These are phyloP conservation scores for Panthera leo DNA, from an alignment of 2,113 vertebrate genomes.

Conservation along the genomic window DNA sequence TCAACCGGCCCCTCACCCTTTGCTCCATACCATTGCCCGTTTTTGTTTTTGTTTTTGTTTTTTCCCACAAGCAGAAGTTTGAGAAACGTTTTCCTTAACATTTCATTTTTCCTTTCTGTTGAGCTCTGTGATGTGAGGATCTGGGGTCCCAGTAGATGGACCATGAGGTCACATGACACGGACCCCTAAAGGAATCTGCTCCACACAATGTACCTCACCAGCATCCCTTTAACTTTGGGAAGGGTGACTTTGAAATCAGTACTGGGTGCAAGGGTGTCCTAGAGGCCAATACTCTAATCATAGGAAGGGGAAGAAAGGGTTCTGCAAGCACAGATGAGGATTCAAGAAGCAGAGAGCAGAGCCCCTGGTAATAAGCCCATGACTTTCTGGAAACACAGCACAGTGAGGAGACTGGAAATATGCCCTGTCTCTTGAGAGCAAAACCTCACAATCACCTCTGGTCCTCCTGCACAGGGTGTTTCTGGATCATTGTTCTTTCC, in stretches of 20 bases:
- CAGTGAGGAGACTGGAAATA: background rate
- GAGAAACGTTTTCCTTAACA: background rate
- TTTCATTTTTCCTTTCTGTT: background rate
- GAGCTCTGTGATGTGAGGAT: background rate
- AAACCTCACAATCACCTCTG: background rate
- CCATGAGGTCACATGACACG: background rate
- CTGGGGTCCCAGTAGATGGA: background rate
- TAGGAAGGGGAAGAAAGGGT: background rate
- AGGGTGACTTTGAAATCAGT: background rate
- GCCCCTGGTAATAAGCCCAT: background rate
- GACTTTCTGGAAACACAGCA: background rate
- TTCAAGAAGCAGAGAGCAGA: background rate
- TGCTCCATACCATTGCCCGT: background rate
- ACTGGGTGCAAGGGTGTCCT: background rate
- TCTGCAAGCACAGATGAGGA: background rate
- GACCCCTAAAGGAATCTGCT: background rate
- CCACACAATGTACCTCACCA: background rate
- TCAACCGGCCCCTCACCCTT: background rate
- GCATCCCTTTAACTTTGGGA: background rate
- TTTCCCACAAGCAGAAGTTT: background rate
- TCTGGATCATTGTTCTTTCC: constrained; percentile 40
- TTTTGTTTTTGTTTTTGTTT: background rate
- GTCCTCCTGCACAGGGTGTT: constrained; percentile 15
- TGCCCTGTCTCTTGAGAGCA: background rate
- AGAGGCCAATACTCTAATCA: background rate